phyloP scores from a whole-genome alignment of 2,113 vertebrate species.

The Semnornis frantzii region DNA sequence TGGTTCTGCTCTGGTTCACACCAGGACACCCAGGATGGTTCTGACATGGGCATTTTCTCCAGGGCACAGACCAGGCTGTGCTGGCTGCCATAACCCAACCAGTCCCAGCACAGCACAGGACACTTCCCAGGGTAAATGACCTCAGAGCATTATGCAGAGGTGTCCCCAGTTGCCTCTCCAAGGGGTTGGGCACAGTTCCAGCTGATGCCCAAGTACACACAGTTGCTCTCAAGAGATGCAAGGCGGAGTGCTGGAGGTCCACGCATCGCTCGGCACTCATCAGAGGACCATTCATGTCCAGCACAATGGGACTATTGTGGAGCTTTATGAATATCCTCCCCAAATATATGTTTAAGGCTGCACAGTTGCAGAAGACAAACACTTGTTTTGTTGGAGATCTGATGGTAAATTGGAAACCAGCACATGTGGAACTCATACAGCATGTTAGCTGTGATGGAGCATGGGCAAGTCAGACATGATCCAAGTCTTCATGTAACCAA shows the following conservation, averaged over 20 bases:
- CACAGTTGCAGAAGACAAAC: not conserved
- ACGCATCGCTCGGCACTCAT: not conserved
- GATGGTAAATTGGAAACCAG: not conserved
- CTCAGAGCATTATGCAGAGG: accelerated
- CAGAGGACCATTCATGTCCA: not conserved
- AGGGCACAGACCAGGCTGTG: not conserved
- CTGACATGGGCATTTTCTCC: accelerated
- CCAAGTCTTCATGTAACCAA: accelerated
- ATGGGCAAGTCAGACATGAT: accelerated
- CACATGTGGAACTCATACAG: not conserved
- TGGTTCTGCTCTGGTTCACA: no score
- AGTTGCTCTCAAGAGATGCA: not conserved
- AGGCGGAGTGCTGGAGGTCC: not conserved
- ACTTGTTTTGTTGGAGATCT: not conserved
- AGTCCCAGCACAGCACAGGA: not conserved
- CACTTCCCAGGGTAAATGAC: not conserved
- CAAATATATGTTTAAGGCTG: slow-evolving; percentile 59
- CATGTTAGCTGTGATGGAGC: not conserved
- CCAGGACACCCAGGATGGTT: not conserved
- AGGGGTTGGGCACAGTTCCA: not conserved
- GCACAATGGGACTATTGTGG: slow-evolving; percentile 3
- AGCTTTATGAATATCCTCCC: not conserved
- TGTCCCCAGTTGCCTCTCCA: not conserved
- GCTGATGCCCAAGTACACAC: not conserved
- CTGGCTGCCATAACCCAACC: not conserved